phyloP scores from a whole-genome alignment of 2,113 vertebrate genomes.

The Callionymus lyra region DNA sequence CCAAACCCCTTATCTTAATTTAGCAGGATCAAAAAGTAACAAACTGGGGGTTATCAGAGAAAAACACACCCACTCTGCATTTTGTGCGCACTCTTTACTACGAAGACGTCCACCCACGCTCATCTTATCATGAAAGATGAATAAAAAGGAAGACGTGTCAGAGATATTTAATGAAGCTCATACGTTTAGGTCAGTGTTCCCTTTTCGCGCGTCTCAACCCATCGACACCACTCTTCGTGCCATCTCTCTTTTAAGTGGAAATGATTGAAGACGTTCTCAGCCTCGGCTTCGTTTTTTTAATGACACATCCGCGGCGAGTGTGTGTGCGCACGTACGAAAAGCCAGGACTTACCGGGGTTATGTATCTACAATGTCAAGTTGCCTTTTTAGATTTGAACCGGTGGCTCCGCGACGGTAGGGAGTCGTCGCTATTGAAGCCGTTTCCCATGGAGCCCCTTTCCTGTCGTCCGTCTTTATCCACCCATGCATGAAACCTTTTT shows the following conservation, averaged over 20 bases:
- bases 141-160: constrained; percentile 1
- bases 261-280: constrained; percentile 8
- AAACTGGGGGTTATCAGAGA: constrained; percentile 60
- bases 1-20: constrained; percentile 70
- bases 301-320: neutral
- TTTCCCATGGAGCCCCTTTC: constrained; percentile 42
- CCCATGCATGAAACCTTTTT: constrained; percentile 12
- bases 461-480: constrained; percentile 28
- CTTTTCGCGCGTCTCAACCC: neutral
- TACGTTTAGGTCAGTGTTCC: neutral
- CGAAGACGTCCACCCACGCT: constrained; percentile 12
- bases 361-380: constrained; percentile 36
- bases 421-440: constrained; percentile 45
- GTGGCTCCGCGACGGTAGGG: constrained; percentile 27
- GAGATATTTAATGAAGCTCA: constrained; percentile 15
- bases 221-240: neutral
- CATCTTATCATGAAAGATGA: constrained; percentile 13
- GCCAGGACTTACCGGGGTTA: constrained; percentile 9
- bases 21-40: constrained; percentile 66
- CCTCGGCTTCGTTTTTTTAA: too few species aligned
- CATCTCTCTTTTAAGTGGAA: constrained; percentile 6
- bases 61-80: constrained; percentile 50
- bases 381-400: constrained; percentile 43
- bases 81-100: constrained; percentile 22
- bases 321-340: constrained; percentile 2